Evolutionary conservation across 1,140 invertebrate species (phyloP).

Genomic region (Akabosia matsudoensis): DNA sequence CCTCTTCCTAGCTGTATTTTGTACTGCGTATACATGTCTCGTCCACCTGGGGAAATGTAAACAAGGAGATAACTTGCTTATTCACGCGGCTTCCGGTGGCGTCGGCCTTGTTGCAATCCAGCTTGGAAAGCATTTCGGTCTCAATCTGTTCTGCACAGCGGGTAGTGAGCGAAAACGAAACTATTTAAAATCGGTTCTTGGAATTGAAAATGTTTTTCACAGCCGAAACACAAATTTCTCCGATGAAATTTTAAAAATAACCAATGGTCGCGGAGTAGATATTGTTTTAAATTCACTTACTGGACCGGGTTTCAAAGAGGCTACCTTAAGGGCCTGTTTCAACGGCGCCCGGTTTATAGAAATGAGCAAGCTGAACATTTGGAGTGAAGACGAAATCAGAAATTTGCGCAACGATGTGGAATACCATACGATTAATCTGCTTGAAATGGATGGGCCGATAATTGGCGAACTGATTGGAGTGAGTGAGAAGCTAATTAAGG

Average conservation of each 20-base stretch:
- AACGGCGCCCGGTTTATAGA: conserved; percentile 7
- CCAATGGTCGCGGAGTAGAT: not conserved
- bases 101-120: conserved; percentile 17
- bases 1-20: no score
- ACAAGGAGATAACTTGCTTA: not conserved
- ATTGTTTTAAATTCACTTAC: conserved; percentile 20
- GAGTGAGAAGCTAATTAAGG: not conserved
- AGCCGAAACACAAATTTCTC: not conserved
- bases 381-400: not conserved
- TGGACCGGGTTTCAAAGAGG: conserved; percentile 9
- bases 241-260: not conserved
- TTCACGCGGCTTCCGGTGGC: conserved; percentile 21
- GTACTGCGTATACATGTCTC: not conserved
- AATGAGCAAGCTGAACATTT: conserved; percentile 16
- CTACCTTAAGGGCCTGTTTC: not conserved
- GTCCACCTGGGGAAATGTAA: not conserved
- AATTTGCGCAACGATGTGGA: not conserved
- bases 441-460: not conserved
- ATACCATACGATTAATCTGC: not conserved
- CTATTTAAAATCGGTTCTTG: not conserved
- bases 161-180: not conserved
- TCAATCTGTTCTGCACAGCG: not conserved
- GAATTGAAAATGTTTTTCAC: not conserved
- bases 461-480: not conserved
- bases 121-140: not conserved